Evolutionary conservation across 2,888 invertebrate genomes (phyloP).

Genomic region (Drosophila infuscata): DNA sequence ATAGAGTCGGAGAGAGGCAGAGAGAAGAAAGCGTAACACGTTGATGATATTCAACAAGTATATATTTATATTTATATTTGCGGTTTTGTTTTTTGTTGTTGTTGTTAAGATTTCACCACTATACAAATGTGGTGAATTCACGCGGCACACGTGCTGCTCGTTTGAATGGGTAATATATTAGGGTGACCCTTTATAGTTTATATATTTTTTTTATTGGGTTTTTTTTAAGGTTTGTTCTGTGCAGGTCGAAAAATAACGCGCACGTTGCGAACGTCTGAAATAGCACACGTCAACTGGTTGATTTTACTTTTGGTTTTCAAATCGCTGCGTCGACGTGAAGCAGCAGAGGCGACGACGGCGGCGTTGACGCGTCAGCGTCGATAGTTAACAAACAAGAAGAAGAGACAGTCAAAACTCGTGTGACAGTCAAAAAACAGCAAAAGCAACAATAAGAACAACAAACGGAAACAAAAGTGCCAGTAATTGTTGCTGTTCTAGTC

Average conservation of each 20-base stretch:
- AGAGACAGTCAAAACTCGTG: conserved; percentile 21
- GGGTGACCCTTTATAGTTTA: conserved; percentile 1
- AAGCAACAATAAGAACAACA: conserved; percentile 35
- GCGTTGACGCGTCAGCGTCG: conserved; percentile 28
- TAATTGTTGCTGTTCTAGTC: conserved; percentile 25
- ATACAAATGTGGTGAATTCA: conserved; percentile 51
- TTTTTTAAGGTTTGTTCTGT: background rate
- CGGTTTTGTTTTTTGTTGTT: conserved; percentile 35
- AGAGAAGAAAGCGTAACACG: conserved; percentile 14
- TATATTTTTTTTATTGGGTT: background rate
- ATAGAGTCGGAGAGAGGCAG: conserved; percentile 2
- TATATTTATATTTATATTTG: conserved; percentile 23
- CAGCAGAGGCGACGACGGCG: conserved; percentile 5
- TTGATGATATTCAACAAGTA: conserved; percentile 66
- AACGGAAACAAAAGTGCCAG: conserved; percentile 53
- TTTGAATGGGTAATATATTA: background rate
- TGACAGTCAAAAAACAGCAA: conserved; percentile 22
- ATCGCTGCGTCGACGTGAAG: conserved; percentile 27
- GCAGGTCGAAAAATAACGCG: conserved; percentile 4
- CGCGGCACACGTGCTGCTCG: conserved; percentile 35
- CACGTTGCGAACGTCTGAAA: conserved; percentile 60
- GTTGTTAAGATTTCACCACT: conserved; percentile 43
- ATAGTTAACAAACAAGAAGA: conserved; percentile 46
- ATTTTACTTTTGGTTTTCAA: conserved; percentile 36
- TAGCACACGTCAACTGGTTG: conserved; percentile 70